phyloP scores from a whole-genome alignment of 2,888 invertebrate genomes.

The Eurytoma adleriae region DNA sequence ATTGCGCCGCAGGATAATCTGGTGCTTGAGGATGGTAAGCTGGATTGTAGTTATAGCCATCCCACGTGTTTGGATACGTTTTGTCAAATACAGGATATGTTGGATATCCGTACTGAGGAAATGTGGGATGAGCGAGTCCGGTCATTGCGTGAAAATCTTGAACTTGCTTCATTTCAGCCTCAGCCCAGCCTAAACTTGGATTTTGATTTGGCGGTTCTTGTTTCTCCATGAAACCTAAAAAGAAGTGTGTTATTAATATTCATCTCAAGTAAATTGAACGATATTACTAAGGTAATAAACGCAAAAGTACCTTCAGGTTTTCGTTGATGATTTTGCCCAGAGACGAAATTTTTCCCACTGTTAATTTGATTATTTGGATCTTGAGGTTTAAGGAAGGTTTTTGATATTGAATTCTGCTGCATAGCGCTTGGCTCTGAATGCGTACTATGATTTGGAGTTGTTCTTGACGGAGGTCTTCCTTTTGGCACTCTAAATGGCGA shows the following conservation, averaged over 20 bases:
- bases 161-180: constrained; percentile 71
- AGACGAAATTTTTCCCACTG: constrained; percentile 56
- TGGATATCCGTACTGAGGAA: constrained; percentile 77
- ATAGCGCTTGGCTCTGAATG: constrained; percentile 77
- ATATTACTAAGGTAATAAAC: background rate
- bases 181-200: constrained; percentile 67
- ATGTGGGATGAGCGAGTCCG: constrained; percentile 66
- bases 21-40: constrained; percentile 75
- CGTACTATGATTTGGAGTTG: constrained; percentile 76
- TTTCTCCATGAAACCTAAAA: constrained; percentile 46
- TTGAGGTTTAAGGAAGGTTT: constrained; percentile 81
- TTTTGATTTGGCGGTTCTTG: constrained; percentile 66
- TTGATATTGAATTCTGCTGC: constrained; percentile 67
- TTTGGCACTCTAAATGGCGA: constrained; percentile 82
- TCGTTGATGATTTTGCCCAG: constrained; percentile 61
- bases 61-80: constrained; percentile 70
- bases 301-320: constrained; percentile 62
- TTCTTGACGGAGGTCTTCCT: constrained; percentile 81
- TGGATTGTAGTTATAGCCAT: constrained; percentile 77
- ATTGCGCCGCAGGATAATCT: constrained; percentile 76
- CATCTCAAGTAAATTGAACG: background rate
- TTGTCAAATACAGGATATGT: constrained; percentile 79
- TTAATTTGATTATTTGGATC: constrained; percentile 77
- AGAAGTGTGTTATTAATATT: background rate
- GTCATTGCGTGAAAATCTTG: constrained; percentile 71